Conservation (phyloP, 2,888 invertebrate genomes). For the Drosophila ochracea region DNA sequence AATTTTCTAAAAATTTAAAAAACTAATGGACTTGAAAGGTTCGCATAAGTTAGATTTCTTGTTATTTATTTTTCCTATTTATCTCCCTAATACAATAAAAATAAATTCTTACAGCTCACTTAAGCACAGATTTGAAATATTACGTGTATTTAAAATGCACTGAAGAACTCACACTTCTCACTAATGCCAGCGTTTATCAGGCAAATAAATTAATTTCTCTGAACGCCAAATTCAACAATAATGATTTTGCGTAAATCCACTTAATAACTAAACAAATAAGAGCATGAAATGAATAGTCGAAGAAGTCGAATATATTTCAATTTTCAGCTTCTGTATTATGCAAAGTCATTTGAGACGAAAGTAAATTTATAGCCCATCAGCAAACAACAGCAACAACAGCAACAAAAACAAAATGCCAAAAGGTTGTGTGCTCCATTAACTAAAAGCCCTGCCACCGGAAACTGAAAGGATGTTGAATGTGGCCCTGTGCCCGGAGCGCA, state of each 20-base stretch:
- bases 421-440: constrained; percentile 66
- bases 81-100: not conserved
- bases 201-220: constrained; percentile 25
- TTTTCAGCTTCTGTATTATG: constrained; percentile 67
- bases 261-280: constrained; percentile 68
- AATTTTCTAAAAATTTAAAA: constrained; percentile 8
- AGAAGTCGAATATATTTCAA: constrained; percentile 52
- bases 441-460: constrained; percentile 49
- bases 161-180: not conserved
- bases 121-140: not conserved
- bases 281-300: constrained; percentile 28
- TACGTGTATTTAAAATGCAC: not conserved
- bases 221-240: constrained; percentile 35
- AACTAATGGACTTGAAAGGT: not conserved
- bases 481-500: constrained; percentile 12
- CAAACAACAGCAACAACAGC: constrained; percentile 13
- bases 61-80: no score
- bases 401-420: constrained; percentile 48
- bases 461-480: constrained; percentile 44
- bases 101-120: not conserved
- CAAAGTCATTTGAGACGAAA: constrained; percentile 71
- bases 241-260: constrained; percentile 56
- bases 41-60: no score
- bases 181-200: constrained; percentile 1
- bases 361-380: constrained; percentile 67